phyloP scores from a whole-genome alignment of 2,888 invertebrate genomes.

The Priocnemis perturbator region DNA sequence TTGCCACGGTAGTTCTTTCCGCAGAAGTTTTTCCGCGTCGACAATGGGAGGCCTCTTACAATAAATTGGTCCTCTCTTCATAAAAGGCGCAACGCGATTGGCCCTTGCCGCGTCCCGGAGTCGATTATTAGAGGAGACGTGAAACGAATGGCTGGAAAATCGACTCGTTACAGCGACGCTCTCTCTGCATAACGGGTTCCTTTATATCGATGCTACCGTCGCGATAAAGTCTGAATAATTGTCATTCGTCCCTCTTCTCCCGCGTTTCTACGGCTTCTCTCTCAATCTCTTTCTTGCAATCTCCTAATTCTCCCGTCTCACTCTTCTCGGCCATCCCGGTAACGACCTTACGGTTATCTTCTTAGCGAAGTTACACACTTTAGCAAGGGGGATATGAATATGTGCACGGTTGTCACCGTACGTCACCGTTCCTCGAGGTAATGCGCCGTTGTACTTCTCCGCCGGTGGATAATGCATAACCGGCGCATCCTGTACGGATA shows the following conservation, averaged over 20 bases:
- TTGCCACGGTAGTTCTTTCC: background rate
- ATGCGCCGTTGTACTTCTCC: too few relatives aligned
- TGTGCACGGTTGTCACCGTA: too few relatives aligned
- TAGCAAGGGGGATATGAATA: too few relatives aligned
- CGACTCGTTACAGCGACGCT: conserved; percentile 1
- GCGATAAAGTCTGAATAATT: too few relatives aligned
- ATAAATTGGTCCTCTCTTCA: conserved; percentile 27
- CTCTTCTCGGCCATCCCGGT: too few relatives aligned
- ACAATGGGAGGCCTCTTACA: conserved; percentile 28
- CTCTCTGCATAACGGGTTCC: background rate
- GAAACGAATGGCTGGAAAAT: conserved; percentile 9
- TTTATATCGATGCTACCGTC: background rate
- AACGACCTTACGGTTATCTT: too few relatives aligned
- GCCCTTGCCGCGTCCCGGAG: conserved; percentile 9
- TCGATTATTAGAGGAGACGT: conserved; percentile 5
- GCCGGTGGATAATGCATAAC: too few relatives aligned
- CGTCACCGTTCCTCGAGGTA: too few relatives aligned
- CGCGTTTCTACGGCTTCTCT: background rate
- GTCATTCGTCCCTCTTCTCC: background rate
- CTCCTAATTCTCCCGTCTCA: background rate
- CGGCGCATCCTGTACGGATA: too few relatives aligned
- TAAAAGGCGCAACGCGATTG: conserved; percentile 20
- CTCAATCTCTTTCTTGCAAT: background rate
- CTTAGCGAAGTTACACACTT: too few relatives aligned
- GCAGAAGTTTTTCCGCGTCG: conserved; percentile 21